Base-by-base conservation (phyloP, 2,113 vertebrate species). In the Myotis yumanensis region DNA sequence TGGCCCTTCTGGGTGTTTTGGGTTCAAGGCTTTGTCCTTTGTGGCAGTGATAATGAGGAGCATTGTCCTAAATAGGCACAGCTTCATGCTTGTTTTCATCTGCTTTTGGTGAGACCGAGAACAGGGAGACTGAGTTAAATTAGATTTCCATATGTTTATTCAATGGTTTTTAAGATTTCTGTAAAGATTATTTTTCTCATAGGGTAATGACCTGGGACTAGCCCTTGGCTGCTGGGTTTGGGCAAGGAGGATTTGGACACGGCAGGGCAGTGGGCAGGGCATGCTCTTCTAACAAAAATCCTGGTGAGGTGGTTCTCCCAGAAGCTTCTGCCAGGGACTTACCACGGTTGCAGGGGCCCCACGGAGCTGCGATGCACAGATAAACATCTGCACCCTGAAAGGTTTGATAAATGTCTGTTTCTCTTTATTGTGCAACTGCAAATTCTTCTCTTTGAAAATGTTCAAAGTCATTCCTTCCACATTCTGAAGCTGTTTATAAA, bases 391-490 rank as follows among this genome's bases (percentile, higher is more conserved):
- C 7, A 0, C 18, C 0, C 10, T 0, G 43, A 69, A 37, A 54
- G 52, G 16, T 12, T 51, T 79, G 76, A 76, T n/a, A 11, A 35
- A 84, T 23, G 75, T 72, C 75, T 89, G 79, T 16, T 62, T 64
- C 68, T 69, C 35, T 64, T 40, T 7, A 46, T 68, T 92, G 88
- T 28, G 68, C 90, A 86, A 72, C 52, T 4, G 37, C 37, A 51
- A n/a, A 51, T 64, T 73, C 92, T 46, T 37, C 68, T 51, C 95
- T 96, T 96, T 94, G 95, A 96, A 96, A 88, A 90, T 52, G 62
- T 93, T 95, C 92, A 92, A 88, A 96, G 92, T 32, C 93, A 66
- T 94, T 95, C 96, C 51, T 94, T 40, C 77, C 88, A 35, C 16
- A 14, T 80, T 75, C 81, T 52, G 64, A 52, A 57, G 43, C 86